A percentile compares a stretch with the other conserved stretches of the same genome.
Evolutionary conservation across 1,140 invertebrate genomes (phyloP).

Genomic region (Copidosoma floridanum): DNA sequence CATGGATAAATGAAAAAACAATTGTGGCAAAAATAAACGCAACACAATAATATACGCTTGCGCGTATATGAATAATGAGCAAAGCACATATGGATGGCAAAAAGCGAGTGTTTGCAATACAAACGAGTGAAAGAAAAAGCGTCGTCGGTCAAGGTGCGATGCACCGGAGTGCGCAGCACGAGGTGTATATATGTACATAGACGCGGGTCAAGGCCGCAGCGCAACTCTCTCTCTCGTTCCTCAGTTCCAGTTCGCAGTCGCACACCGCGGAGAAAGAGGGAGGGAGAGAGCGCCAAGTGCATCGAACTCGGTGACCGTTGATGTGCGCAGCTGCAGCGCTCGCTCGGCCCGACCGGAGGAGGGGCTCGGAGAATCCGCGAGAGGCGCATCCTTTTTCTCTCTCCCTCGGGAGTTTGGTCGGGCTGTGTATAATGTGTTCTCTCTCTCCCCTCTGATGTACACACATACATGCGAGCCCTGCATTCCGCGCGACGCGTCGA

Average conservation of each 20-base stretch:
- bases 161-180: conserved; percentile 40
- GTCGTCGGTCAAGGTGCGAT: conserved; percentile 41
- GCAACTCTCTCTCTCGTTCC: conserved; percentile 45
- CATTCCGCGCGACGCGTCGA: conserved; percentile 20
- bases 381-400: conserved; percentile 31
- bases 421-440: too few species aligned
- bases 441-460: not conserved
- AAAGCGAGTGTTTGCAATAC: too few species aligned
- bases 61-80: too few species aligned
- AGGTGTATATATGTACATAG: too few species aligned
- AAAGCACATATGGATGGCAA: too few species aligned
- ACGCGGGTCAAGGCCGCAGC: conserved; percentile 55
- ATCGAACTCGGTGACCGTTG: conserved; percentile 56
- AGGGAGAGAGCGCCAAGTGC: conserved; percentile 40
- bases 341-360: conserved; percentile 35
- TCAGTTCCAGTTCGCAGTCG: not conserved
- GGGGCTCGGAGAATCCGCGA: conserved; percentile 42
- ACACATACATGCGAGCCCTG: conserved; percentile 1
- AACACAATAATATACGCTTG: not conserved
- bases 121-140: conserved; percentile 3
- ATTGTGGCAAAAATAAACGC: too few species aligned
- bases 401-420: too few species aligned
- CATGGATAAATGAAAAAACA: too few species aligned
- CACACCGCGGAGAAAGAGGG: too few species aligned
- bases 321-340: conserved; percentile 44